These are phyloP conservation scores for Rhagologus leucostigma DNA, from an alignment of 2,113 vertebrate genomes.

Conservation along the genomic window DNA sequence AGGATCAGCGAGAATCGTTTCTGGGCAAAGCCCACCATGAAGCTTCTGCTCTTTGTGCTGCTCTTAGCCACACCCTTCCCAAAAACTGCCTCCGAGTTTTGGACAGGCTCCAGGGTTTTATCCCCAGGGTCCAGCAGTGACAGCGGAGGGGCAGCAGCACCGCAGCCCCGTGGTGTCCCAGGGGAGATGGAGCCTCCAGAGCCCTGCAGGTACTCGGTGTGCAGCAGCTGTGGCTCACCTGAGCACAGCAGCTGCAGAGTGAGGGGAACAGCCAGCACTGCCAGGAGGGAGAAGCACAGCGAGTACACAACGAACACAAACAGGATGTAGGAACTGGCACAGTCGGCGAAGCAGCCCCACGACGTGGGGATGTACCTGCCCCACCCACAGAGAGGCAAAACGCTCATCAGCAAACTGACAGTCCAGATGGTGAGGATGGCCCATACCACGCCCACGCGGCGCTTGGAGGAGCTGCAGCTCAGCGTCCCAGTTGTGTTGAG, in stretches of 20 bases:
- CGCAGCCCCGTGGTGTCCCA: slow-evolving; percentile 34
- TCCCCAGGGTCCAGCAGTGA: slow-evolving; percentile 71
- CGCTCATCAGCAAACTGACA: slow-evolving; percentile 81
- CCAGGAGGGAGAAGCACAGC: slow-evolving; percentile 78
- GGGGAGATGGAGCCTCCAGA: slow-evolving; percentile 59
- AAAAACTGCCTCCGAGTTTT: background rate
- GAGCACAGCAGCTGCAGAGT: slow-evolving; percentile 86
- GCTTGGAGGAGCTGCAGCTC: slow-evolving; percentile 59
- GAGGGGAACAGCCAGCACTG: slow-evolving; percentile 81
- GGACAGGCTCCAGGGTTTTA: slow-evolving; percentile 70
- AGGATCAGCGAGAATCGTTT: slow-evolving; percentile 93
- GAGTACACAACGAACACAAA: slow-evolving; percentile 81
- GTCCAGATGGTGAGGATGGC: slow-evolving; percentile 80
- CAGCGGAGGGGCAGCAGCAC: slow-evolving; percentile 37
- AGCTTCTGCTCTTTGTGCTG: slow-evolving; percentile 44
- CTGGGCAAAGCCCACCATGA: slow-evolving; percentile 81
- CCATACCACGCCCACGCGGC: slow-evolving; percentile 67
- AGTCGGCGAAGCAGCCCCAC: slow-evolving; percentile 85
- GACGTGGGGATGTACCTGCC: slow-evolving; percentile 81
- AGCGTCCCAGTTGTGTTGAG: slow-evolving; percentile 53
- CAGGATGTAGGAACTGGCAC: slow-evolving; percentile 78
- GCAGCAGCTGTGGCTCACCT: slow-evolving; percentile 74
- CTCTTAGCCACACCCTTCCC: background rate
- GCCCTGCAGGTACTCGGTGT: slow-evolving; percentile 70
- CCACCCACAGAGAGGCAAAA: slow-evolving; percentile 89